These are phyloP conservation scores for Nerophis ophidion DNA, from an alignment of 2,113 vertebrate species.

Conservation along the genomic window DNA sequence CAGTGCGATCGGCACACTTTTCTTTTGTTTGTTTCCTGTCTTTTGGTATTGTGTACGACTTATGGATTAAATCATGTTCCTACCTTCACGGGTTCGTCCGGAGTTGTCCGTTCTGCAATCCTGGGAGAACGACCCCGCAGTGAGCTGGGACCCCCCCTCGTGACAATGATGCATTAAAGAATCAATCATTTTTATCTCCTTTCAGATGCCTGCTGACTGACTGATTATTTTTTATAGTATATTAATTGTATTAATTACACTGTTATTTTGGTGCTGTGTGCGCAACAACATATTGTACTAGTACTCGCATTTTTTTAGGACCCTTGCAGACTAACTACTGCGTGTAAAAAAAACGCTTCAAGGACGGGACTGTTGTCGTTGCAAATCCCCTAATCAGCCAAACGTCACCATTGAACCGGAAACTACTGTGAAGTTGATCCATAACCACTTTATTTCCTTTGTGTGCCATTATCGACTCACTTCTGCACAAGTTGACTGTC, in stretches of 20 bases:
- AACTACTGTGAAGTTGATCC: neutral
- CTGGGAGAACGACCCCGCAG: no score
- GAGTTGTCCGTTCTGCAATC: no score
- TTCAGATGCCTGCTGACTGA: no score
- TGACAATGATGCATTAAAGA: no score
- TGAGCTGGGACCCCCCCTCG: no score
- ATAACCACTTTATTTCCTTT: neutral
- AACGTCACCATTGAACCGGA: conserved; percentile 9
- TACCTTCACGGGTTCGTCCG: no score
- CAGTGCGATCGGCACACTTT: no score
- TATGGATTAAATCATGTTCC: no score
- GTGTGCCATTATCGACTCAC: neutral
- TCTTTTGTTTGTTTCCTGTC: no score
- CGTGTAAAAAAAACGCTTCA: neutral
- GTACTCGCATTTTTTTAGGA: neutral
- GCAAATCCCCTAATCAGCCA: neutral
- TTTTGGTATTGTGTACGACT: no score
- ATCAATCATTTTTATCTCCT: no score
- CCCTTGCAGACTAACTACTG: neutral
- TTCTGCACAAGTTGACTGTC: no score
- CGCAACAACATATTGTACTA: neutral
- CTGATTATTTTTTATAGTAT: neutral
- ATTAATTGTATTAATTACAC: neutral
- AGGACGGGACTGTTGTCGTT: neutral
- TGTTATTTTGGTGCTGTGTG: neutral